Base-by-base conservation (phyloP, 2,888 invertebrate species). In the Syrphus vitripennis region DNA sequence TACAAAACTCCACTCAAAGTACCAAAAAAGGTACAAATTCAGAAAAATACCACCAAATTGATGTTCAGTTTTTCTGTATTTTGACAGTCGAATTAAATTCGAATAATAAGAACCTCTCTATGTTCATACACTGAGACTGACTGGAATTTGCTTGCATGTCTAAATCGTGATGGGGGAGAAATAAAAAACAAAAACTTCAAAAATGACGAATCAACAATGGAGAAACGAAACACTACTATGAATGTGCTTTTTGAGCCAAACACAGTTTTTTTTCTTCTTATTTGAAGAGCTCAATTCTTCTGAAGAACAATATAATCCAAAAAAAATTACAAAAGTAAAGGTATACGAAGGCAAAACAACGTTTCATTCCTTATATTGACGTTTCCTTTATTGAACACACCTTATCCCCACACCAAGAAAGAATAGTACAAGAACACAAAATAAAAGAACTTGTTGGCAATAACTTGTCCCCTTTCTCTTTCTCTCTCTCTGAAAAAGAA, bases 131-230 rank as follows among this genome's bases (percentile, higher is more conserved):
- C 2, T 3, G 10, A n/a, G 7, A 34, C 12, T 6, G 16, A 65
- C 45, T 45, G 16, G 29, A 7, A 12, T 7, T 31, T 31, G 34
- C 34, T 50, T 50, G 29, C 63, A 65, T 65, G 29, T 65, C 63
- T n/a, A n/a, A n/a, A n/a, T n/a, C 2, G 14, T 12, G 14, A 3
- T 45, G 29, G 45, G 63, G 45, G 63, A 45, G n/a, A 59, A 48
- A 19, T 3, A 3, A 31, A 10, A 16, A 57, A 57, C 45, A 74
- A 57, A 45, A 65, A 19, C 65, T 34, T 21, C 42, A 40, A 45
- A 80, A 79, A 65, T 80, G 83, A 74, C 80, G 83, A 83, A 80
- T 80, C 70, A 70, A 83, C 83, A 83, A 83, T 83, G 65, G 74
- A 65, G 16, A 42, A 69, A 55, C 69, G 42, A 61, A 65, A 80